These are phyloP conservation scores for Monodelphis domestica DNA, from an alignment of 2,797 vertebrate species.

Conservation along the genomic window DNA sequence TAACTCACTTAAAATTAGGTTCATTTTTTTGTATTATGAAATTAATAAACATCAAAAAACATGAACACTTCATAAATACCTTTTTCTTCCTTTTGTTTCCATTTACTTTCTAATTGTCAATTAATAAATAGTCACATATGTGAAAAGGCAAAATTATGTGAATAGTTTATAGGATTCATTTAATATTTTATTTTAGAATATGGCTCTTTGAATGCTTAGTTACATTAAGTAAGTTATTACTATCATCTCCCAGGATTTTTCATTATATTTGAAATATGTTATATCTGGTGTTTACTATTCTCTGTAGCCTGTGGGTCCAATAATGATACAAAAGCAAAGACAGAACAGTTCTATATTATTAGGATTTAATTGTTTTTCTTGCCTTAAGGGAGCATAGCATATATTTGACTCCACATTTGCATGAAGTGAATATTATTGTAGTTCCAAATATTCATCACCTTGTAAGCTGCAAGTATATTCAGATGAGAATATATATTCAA, in stretches of 20 bases:
- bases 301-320: slow-evolving; percentile 19
- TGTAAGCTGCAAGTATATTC: slow-evolving; percentile 47
- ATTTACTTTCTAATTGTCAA: slow-evolving; percentile 13
- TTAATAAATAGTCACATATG: slow-evolving; percentile 31
- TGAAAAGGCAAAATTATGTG: slow-evolving; percentile 17
- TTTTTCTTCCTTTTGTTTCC: neutral
- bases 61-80: neutral
- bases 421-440: slow-evolving; percentile 49
- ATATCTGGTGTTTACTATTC: slow-evolving; percentile 56
- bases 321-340: slow-evolving; percentile 46
- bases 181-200: slow-evolving; percentile 23
- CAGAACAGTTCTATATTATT: slow-evolving; percentile 4
- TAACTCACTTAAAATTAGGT: neutral
- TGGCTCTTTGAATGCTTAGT: neutral
- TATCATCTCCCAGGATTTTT: slow-evolving; percentile 35
- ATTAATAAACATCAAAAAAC: neutral
- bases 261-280: slow-evolving; percentile 35
- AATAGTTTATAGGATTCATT: neutral
- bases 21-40: neutral
- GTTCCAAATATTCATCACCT: slow-evolving; percentile 52
- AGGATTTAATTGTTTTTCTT: slow-evolving; percentile 64
- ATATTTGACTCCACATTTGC: slow-evolving; percentile 53
- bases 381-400: slow-evolving; percentile 21
- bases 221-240: slow-evolving; percentile 41
- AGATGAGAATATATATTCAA: slow-evolving; percentile 56